phyloP scores from a whole-genome alignment of 2,888 invertebrate species.

The Volucella inflata region DNA sequence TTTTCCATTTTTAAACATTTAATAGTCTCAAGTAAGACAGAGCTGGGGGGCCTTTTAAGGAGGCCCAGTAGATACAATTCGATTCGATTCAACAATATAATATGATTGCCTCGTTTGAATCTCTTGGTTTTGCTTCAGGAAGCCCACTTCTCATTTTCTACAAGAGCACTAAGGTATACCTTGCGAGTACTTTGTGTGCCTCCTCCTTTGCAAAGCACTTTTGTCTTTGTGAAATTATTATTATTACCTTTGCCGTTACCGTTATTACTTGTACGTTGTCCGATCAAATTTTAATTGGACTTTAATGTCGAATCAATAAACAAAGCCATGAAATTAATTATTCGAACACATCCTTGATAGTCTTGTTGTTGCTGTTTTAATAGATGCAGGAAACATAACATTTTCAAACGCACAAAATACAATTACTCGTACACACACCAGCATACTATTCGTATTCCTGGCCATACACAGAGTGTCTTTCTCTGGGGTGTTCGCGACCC shows the following conservation, averaged over 20 bases:
- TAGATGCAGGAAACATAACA: slow-evolving; percentile 23
- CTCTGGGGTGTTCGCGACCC: no score
- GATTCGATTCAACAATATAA: slow-evolving; percentile 2
- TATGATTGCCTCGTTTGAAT: slow-evolving; percentile 43
- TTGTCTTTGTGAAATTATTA: slow-evolving; percentile 29
- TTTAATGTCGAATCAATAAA: slow-evolving; percentile 71
- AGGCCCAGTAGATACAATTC: slow-evolving; percentile 8
- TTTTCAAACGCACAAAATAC: slow-evolving; percentile 2
- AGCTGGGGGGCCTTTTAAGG: background rate
- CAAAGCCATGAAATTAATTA: slow-evolving; percentile 74
- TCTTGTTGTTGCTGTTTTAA: slow-evolving; percentile 23
- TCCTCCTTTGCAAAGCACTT: slow-evolving; percentile 34
- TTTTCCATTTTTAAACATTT: slow-evolving; percentile 48
- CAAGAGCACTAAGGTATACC: no score
- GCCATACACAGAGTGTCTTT: background rate
- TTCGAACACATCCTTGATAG: slow-evolving; percentile 49
- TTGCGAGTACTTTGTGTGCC: background rate
- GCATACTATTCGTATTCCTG: background rate
- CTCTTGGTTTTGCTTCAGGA: background rate
- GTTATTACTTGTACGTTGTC: slow-evolving; percentile 46
- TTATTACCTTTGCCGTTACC: slow-evolving; percentile 56
- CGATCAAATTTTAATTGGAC: slow-evolving; percentile 68
- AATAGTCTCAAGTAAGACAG: background rate
- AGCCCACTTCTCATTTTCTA: background rate
- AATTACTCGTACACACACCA: background rate